phyloP scores from a whole-genome alignment of 1,140 invertebrate genomes.

The Diabrotica undecimpunctata region DNA sequence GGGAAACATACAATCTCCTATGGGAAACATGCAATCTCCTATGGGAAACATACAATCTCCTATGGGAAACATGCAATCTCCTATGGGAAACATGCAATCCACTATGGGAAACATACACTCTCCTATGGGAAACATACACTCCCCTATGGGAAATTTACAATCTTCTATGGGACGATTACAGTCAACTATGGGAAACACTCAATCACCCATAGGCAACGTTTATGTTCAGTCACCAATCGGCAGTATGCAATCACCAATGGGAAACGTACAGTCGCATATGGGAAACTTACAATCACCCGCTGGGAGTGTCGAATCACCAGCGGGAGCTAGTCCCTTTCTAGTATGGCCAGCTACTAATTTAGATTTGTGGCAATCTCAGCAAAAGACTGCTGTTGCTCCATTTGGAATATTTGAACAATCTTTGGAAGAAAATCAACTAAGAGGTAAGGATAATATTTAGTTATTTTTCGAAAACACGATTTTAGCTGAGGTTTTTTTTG shows the following conservation, averaged over 20 bases:
- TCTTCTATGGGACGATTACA: not conserved
- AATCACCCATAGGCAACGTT: not conserved
- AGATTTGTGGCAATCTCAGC: not conserved
- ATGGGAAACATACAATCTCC: no score
- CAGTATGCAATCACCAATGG: not conserved
- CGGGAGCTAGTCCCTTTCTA: not conserved
- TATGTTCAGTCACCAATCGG: not conserved
- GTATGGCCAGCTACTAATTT: not conserved
- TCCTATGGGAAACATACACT: not conserved
- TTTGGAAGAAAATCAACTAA: not conserved
- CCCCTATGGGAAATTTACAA: not conserved
- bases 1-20: no score
- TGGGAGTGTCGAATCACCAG: not conserved
- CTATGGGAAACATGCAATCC: no score
- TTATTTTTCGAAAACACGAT: no score
- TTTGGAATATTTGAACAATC: slow-evolving; percentile 1
- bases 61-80: no score
- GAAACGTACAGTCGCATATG: not conserved
- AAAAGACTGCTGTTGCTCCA: not conserved
- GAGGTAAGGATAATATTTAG: not conserved
- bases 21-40: no score
- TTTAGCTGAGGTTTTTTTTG: no score
- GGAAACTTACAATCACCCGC: not conserved
- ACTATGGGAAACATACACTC: not conserved
- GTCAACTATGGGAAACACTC: not conserved